Conservation (phyloP, 2,888 invertebrate species). For the Zygothrica quintamaculata region DNA sequence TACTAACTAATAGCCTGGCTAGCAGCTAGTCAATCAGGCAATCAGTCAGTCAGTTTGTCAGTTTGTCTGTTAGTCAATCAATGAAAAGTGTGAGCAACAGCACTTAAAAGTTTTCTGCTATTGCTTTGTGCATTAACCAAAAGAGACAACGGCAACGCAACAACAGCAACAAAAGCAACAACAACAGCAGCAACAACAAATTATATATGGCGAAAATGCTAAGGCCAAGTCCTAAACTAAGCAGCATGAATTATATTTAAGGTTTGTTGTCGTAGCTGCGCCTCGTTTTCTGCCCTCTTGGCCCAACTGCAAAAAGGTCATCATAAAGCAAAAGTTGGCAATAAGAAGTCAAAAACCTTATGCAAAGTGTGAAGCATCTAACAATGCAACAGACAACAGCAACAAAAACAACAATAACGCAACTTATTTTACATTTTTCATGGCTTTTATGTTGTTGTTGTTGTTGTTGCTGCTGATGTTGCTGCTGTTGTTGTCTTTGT, state of each 20-base stretch:
- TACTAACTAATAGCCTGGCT: background rate
- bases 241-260: constrained; percentile 29
- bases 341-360: constrained; percentile 54
- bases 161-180: too few relatives aligned
- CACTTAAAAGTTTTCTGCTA: constrained; percentile 1
- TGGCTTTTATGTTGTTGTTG: constrained; percentile 25
- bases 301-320: constrained; percentile 37
- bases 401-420: constrained; percentile 1
- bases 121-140: too few relatives aligned
- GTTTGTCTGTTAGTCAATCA: constrained; percentile 15
- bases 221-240: constrained; percentile 22
- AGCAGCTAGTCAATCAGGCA: constrained; percentile 8
- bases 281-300: constrained; percentile 21
- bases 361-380: constrained; percentile 50
- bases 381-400: constrained; percentile 47
- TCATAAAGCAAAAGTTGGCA: constrained; percentile 10
- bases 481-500: constrained; percentile 32
- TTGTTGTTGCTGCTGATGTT: constrained; percentile 9
- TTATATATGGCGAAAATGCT: too few relatives aligned
- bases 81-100: constrained; percentile 25
- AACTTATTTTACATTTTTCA: constrained; percentile 49
- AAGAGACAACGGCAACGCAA: too few relatives aligned
- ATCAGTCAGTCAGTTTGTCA: constrained; percentile 27
- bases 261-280: constrained; percentile 1
- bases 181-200: too few relatives aligned